Percentiles rank a stretch among this genome's conserved stretches.
Evolutionary conservation across 2,113 vertebrate genomes (phyloP).

Genomic region (Platysternon megacephalum): DNA sequence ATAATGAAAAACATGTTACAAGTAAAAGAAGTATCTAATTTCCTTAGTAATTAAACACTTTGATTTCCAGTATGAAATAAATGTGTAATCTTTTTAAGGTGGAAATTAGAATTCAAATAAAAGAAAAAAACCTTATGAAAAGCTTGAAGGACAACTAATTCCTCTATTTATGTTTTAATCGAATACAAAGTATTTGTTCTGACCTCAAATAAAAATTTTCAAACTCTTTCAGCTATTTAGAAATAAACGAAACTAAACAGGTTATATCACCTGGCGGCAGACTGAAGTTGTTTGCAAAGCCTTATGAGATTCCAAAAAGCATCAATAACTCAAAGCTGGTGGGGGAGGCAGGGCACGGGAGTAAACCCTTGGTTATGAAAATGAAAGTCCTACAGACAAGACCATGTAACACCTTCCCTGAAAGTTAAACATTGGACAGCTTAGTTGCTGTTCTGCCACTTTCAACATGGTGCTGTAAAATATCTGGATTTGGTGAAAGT

Average conservation of each 20-base stretch:
- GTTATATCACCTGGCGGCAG: not conserved
- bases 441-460: not conserved
- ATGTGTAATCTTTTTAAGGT: not conserved
- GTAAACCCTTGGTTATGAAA: not conserved
- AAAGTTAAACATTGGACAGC: not conserved
- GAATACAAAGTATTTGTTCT: not conserved
- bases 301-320: not conserved
- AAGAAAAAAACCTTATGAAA: not conserved
- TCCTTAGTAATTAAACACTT: not conserved
- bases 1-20: not conserved
- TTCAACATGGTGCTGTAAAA: not conserved
- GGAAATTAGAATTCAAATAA: not conserved
- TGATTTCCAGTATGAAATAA: not conserved
- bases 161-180: not conserved
- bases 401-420: not conserved
- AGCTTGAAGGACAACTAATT: not conserved
- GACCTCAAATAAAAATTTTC: not conserved
- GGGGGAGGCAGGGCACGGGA: not conserved
- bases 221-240: not conserved
- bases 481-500: rapidly evolving
- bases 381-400: not conserved
- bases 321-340: not conserved
- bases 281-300: not conserved
- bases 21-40: not conserved
- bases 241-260: not conserved